These are phyloP conservation scores for Coelinius sp. DNA, from an alignment of 2,888 invertebrate genomes.

Conservation along the genomic window DNA sequence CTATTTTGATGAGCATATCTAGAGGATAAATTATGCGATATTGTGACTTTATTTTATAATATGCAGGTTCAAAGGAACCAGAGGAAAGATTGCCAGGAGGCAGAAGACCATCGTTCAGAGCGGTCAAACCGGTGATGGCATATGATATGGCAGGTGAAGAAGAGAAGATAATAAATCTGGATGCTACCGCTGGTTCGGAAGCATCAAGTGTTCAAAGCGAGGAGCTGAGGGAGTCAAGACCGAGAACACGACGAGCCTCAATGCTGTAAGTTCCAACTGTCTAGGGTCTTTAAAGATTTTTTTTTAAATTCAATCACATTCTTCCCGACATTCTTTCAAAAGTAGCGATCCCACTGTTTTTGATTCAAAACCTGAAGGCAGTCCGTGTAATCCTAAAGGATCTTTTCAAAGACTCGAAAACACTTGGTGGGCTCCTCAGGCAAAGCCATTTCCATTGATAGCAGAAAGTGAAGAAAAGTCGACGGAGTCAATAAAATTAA, in stretches of 20 bases:
- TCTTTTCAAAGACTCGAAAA: no score
- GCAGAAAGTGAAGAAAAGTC: no score
- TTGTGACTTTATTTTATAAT: slow-evolving; percentile 9
- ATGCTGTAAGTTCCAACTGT: slow-evolving; percentile 80
- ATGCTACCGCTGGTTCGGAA: slow-evolving; percentile 76
- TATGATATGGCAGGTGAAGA: slow-evolving; percentile 64
- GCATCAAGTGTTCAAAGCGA: slow-evolving; percentile 75
- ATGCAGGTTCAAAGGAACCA: slow-evolving; percentile 58
- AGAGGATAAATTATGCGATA: background rate
- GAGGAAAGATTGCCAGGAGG: slow-evolving; percentile 56
- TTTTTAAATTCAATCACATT: background rate
- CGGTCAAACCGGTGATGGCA: slow-evolving; percentile 61
- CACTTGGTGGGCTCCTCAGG: no score
- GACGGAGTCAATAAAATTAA: no score
- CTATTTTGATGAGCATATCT: no score
- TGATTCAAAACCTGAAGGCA: no score
- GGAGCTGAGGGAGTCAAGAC: slow-evolving; percentile 74
- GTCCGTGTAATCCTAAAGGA: no score
- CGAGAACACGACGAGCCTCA: slow-evolving; percentile 84
- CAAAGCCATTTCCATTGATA: no score
- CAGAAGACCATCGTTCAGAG: slow-evolving; percentile 70
- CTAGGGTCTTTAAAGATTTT: background rate
- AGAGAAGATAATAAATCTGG: slow-evolving; percentile 65
- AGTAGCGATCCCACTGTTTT: no score
- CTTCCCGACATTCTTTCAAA: no score